Conservation (phyloP, 2,797 vertebrate species). For the Darevskia mixta region DNA sequence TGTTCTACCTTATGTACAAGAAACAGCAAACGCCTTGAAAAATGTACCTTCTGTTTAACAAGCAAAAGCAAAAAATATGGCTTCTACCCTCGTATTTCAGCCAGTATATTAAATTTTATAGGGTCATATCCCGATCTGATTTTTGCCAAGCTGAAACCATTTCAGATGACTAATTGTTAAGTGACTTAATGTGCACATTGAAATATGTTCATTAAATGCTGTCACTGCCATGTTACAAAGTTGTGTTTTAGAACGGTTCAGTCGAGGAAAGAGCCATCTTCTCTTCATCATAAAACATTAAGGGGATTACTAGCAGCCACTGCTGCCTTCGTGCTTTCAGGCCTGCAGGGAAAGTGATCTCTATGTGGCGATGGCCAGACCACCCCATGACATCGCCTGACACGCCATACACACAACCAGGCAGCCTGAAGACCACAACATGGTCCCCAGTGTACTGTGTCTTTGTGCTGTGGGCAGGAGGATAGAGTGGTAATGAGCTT, state of each 20-base stretch:
- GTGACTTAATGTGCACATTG: conserved; percentile 31
- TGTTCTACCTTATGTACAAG: not conserved
- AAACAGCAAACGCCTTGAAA: not conserved
- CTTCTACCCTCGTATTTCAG: conserved; percentile 15
- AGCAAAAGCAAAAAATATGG: not conserved
- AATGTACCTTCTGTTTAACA: not conserved
- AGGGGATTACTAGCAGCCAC: not conserved
- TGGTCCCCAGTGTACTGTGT: not conserved
- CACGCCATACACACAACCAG: not conserved
- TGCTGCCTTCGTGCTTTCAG: not conserved
- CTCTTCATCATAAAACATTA: not conserved
- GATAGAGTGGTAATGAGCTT: too few relatives aligned
- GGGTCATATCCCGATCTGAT: not conserved
- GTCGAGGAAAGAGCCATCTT: not conserved
- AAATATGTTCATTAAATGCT: conserved; percentile 42
- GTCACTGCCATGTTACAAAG: not conserved
- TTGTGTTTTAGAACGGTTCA: conserved; percentile 6
- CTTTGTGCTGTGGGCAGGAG: not conserved
- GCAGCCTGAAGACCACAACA: not conserved
- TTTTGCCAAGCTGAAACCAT: conserved; percentile 48
- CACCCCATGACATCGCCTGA: not conserved
- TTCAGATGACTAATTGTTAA: conserved; percentile 45
- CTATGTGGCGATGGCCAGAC: not conserved
- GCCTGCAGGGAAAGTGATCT: not conserved
- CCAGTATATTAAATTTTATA: not conserved